Evolutionary conservation across 2,888 invertebrate genomes (phyloP), one percentile per base, ranked within the genome.

Genomic region (Lymantria monacha): DNA sequence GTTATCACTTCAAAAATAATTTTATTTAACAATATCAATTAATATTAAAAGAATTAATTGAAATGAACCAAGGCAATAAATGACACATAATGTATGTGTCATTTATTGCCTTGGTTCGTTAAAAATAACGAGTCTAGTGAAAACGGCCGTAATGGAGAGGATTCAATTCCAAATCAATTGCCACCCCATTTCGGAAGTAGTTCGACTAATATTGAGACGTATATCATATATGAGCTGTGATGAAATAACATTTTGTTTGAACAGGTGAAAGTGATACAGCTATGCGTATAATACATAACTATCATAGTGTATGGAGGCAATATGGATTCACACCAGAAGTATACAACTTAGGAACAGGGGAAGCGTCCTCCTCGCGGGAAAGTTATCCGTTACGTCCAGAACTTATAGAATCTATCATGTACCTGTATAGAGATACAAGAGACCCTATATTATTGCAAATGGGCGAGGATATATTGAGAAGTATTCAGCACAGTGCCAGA

Each of bases 241-340:
- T 22, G 22, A 22, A 22, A 5, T 33, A 33, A 10, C 10, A 10
- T 5, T 33, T 33, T 33, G 9, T 70, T 59, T 45, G 40, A 40
- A 7, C 87, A 92, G 98, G 99, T 7, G 97, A 99, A 76, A 95
- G 96, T 10, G 95, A 95, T 66, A 94, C 96, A 62, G 99, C 97
- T 0, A 95, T 98, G 94, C 96, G 97, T 67, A 97, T 98, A 3
- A 92, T 99, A 57, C 96, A 97, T 74, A 98, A 98, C 85, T 99
- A 99, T 84, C 97, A 98, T 77, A 96, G 97, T 72, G 97, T 99
- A 0, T 98, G 98, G 97, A 95, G 96, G 54, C 98, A 99, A 80
- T 99, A 97, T 85, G 99, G 99, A 0, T 98, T 99, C 76, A 96
- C 98, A 0, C 99, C 99, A 0, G 99, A 99, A 80, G 98, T 99